phyloP scores from a whole-genome alignment of 2,888 invertebrate genomes.

The Hartigia nigra region DNA sequence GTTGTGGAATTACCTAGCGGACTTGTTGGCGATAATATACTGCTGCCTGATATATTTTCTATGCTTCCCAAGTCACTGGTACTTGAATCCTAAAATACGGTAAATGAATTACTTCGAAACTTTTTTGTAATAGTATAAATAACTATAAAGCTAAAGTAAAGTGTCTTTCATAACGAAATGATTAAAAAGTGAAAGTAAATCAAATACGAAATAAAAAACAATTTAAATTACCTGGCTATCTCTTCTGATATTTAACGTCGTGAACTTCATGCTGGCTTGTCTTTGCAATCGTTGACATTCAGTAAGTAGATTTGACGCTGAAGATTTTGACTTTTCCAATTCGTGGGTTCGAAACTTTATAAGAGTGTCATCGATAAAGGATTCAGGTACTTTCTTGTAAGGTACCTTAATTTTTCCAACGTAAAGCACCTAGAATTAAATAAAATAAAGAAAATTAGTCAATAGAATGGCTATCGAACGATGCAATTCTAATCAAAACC shows the following conservation, averaged over 20 bases:
- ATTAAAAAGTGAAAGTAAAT: background rate
- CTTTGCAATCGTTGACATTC: conserved; percentile 62
- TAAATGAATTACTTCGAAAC: background rate
- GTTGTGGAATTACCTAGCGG: conserved; percentile 41
- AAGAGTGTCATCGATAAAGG: conserved; percentile 91
- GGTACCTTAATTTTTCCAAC: conserved; percentile 92
- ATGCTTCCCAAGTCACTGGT: conserved; percentile 57
- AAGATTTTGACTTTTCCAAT: conserved; percentile 75
- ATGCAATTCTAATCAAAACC: background rate
- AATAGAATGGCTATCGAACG: background rate
- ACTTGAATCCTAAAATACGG: conserved; percentile 52
- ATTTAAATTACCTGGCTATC: conserved; percentile 54
- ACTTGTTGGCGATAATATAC: conserved; percentile 61
- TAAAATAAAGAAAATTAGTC: background rate
- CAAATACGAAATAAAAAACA: background rate
- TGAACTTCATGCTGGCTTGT: conserved; percentile 44
- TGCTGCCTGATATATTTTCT: conserved; percentile 58
- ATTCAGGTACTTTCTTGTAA: conserved; percentile 86
- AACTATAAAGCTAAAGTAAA: background rate
- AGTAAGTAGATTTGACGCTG: conserved; percentile 67
- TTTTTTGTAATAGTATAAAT: background rate
- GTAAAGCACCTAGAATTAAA: conserved; percentile 79
- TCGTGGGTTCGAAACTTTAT: conserved; percentile 85
- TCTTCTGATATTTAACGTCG: conserved; percentile 46
- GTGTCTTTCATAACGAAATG: background rate